These are phyloP conservation scores for Mya arenaria DNA, from an alignment of 1,140 invertebrate species.

Conservation along the genomic window DNA sequence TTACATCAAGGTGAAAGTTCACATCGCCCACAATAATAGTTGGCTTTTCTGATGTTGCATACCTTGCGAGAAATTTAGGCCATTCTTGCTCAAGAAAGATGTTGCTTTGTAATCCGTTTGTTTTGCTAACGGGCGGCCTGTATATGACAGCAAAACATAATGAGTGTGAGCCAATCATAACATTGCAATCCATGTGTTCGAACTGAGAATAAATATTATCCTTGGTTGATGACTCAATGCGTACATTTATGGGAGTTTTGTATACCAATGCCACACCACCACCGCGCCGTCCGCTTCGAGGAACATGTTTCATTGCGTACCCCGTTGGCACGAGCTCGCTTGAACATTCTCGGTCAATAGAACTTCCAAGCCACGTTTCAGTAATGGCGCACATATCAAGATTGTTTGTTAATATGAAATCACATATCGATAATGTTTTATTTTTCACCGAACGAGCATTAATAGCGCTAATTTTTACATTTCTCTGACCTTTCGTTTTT, in stretches of 20 bases:
- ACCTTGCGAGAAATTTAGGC: slow-evolving; percentile 1
- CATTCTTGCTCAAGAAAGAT: slow-evolving; percentile 16
- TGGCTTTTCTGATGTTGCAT: not conserved
- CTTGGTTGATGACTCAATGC: not conserved
- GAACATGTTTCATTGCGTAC: slow-evolving; percentile 10
- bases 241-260: slow-evolving; percentile 11
- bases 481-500: slow-evolving; percentile 10
- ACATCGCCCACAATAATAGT: not conserved
- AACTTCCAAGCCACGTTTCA: slow-evolving; percentile 38
- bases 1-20: slow-evolving; percentile 6
- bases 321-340: slow-evolving; percentile 15
- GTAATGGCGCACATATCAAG: slow-evolving; percentile 19
- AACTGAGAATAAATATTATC: not conserved
- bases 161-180: not conserved
- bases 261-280: slow-evolving; percentile 10
- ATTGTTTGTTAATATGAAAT: slow-evolving; percentile 20
- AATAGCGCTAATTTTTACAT: slow-evolving; percentile 1
- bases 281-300: not conserved
- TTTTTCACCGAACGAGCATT: slow-evolving; percentile 18
- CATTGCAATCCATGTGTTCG: slow-evolving; percentile 13
- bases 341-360: slow-evolving; percentile 11
- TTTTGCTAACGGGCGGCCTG: slow-evolving; percentile 17
- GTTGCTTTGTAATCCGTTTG: slow-evolving; percentile 13
- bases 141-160: slow-evolving; percentile 23
- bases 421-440: slow-evolving; percentile 36